phyloP scores from a whole-genome alignment of 2,888 invertebrate species.

The Drosophila rellima region DNA sequence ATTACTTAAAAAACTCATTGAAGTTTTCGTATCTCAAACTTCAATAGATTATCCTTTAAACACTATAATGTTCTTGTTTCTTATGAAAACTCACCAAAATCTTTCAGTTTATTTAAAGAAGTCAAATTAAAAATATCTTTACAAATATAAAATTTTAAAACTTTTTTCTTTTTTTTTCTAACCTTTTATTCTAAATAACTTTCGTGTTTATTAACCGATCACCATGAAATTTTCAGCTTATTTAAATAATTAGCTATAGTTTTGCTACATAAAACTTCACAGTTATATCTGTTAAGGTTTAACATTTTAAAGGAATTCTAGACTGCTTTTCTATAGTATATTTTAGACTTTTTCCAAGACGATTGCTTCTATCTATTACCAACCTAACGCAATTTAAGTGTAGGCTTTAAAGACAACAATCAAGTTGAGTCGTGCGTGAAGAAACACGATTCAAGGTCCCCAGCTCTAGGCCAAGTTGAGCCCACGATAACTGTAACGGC shows the following conservation, averaged over 20 bases:
- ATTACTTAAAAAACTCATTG: not conserved
- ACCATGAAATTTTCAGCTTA: not conserved
- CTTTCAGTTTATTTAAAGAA: too few species aligned
- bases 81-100: too few species aligned
- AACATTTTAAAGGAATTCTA: too few species aligned
- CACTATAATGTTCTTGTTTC: too few species aligned
- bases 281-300: not conserved
- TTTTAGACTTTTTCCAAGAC: not conserved
- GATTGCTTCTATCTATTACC: not conserved
- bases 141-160: too few species aligned
- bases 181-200: not conserved
- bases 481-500: slow-evolving; percentile 30
- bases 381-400: not conserved
- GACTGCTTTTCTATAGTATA: too few species aligned
- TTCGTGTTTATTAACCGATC: not conserved
- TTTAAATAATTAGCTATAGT: not conserved
- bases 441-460: slow-evolving; percentile 15
- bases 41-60: too few species aligned
- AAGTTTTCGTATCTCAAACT: not conserved
- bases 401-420: not conserved
- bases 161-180: not conserved
- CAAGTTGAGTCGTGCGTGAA: slow-evolving; percentile 11
- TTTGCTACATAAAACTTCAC: not conserved
- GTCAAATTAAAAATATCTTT: too few species aligned
- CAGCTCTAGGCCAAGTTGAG: slow-evolving; percentile 22